Evolutionary conservation across 2,113 vertebrate species (phyloP), one percentile per base, ranked within the genome.

Genomic region (Aphyosemion australe): DNA sequence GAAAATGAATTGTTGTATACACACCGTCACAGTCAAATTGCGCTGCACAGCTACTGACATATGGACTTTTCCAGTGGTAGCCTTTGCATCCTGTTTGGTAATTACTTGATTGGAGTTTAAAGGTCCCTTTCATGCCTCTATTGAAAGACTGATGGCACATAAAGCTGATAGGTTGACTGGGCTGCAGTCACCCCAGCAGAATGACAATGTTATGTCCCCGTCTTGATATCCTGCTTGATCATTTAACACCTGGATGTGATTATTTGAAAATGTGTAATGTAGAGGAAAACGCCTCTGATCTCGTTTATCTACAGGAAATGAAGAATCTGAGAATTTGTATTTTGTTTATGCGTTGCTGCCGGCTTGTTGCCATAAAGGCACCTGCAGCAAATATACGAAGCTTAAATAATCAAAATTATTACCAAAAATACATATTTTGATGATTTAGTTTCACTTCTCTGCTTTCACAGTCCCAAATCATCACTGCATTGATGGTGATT

Each of bases 141-240:
- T 16, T 56, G 65, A 63, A 53, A 18, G 18, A 61, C 54, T 70
- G 65, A 85, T 72, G 74, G 66, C 55, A 18, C 59, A 67, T 16
- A 69, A 74, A 84, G 70, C 76, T 16, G 50, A 61, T 31, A 16
- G 45, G 69, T 54, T 66, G 60, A 45, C 39, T 1, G 5, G 51
- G 21, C 19, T 42, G 19, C 63, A 56, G 48, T 61, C 15, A 15
- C 61, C 69, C 20, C 32, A 59, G 47, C 69, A 74, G 62, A 82
- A 59, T 20, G 31, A 18, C 21, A 20, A 14, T 34, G 57, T 57
- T 50, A 37, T 32, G 42, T 51, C n/a, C 51, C 37, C 42, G 67
- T 64, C 75, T 80, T 74, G 50, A 85, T 80, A 75, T 56, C 31
- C 41, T 26, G 59, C 43, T 37, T 60, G 51, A 76, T 84, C 72